Conservation (phyloP, 2,797 vertebrate species). For the Lerista edwardsae region DNA sequence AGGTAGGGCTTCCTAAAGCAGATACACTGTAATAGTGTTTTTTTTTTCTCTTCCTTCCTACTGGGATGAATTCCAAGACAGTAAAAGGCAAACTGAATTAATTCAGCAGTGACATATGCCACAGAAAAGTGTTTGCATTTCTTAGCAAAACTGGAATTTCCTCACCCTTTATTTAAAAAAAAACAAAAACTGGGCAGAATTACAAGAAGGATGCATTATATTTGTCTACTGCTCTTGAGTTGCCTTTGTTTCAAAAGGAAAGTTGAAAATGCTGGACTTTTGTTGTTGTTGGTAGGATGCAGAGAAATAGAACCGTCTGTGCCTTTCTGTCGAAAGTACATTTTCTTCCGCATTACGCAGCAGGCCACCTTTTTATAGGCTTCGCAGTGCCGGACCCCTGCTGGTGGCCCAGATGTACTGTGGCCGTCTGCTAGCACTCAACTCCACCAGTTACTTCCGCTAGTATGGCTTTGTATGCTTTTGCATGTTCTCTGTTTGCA, state of each 20-base stretch:
- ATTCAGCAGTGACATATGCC: constrained; percentile 82
- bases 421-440: constrained; percentile 20
- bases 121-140: constrained; percentile 81
- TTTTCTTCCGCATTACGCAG: constrained; percentile 31
- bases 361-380: constrained; percentile 26
- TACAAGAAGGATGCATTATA: constrained; percentile 35
- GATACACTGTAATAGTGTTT: constrained; percentile 74
- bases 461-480: constrained; percentile 28
- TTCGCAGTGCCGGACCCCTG: constrained; percentile 25
- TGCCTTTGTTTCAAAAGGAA: constrained; percentile 42
- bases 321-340: not conserved
- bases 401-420: constrained; percentile 27
- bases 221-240: constrained; percentile 35
- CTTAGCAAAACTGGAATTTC: constrained; percentile 67
- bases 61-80: constrained; percentile 82
- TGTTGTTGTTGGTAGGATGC: constrained; percentile 13
- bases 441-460: constrained; percentile 20
- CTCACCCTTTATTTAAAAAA: constrained; percentile 44
- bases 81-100: constrained; percentile 85
- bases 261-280: constrained; percentile 32
- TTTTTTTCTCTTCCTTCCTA: constrained; percentile 75
- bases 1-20: constrained; percentile 62
- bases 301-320: constrained; percentile 3
- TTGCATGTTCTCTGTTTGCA: not conserved
- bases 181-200: constrained; percentile 37